These are phyloP conservation scores for Loxodonta africana DNA, from an alignment of 2,113 vertebrate species.

Conservation along the genomic window DNA sequence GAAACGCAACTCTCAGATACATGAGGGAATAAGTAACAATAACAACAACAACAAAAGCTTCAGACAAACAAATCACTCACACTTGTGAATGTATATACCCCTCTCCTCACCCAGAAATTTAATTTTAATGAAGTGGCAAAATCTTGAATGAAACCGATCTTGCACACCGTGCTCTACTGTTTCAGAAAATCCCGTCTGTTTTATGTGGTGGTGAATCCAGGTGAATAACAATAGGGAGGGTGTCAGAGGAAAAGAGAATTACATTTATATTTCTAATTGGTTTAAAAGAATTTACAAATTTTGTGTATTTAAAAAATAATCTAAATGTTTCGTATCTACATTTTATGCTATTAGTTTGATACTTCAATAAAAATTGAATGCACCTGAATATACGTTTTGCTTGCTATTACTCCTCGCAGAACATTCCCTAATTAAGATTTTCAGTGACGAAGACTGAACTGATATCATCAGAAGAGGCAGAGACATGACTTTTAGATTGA, in stretches of 20 bases:
- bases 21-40: neutral
- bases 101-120: neutral
- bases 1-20: neutral
- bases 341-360: constrained; percentile 45
- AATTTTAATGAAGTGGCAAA: constrained; percentile 51
- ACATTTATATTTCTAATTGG: constrained; percentile 22
- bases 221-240: neutral
- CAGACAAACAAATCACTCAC: neutral
- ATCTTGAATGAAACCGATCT: constrained; percentile 47
- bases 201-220: neutral
- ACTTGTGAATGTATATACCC: neutral
- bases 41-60: neutral
- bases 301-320: constrained; percentile 13
- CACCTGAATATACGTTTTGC: constrained; percentile 32
- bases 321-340: neutral
- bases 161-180: neutral
- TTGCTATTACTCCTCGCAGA: neutral
- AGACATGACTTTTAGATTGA: neutral
- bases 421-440: neutral
- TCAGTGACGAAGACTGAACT: neutral
- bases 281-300: neutral
- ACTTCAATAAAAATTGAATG: constrained; percentile 25
- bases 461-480: neutral
- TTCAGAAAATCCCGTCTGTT: constrained; percentile 7
- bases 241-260: constrained; percentile 3